Evolutionary conservation across 2,113 vertebrate species (phyloP), one percentile per base, ranked within the genome.

Genomic region (Bufo gargarizans): DNA sequence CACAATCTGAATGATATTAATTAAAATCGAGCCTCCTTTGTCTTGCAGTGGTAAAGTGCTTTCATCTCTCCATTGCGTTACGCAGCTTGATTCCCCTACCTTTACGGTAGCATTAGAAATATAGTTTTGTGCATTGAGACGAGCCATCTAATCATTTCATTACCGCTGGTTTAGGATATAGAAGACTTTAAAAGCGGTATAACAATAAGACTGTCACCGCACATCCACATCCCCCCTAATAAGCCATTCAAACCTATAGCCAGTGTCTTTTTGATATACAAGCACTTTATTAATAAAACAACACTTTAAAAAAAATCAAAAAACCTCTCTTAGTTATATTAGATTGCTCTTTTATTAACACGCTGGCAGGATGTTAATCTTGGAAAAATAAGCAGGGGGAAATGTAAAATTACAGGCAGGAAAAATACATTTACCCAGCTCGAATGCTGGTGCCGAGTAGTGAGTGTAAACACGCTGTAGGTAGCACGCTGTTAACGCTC

Each of bases 281-380:
- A 65, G 74, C 74, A 78, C 56, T 78, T 86, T 86, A 78, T 86
- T 79, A 86, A 65, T 55, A 78, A 86, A 53, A 86, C 47, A 67
- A 78, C 45, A 65, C 50, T 74, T 83, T 65, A 72, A 55, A 55
- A 33, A 33, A 33, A 33, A 33, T 33, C n/a, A 83, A 67, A 50
- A 56, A 84, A 72, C 50, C 49, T 74, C 69, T 55, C 83, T 72
- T 45, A 45, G 65, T 55, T 76, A 74, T 72, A 76, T 74, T 74
- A 20, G 69, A 53, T 85, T 85, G 69, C 67, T 59, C 69, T 84
- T 85, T 74, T 84, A 84, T 69, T 85, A 85, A 76, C 69, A 22
- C 22, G 10, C 69, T 85, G 83, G n/a, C 63, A 76, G 67, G 49
- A 58, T 85, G 82, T 85, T 76, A 85, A 72, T 85, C 67, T 33